Evolutionary conservation across 2,113 vertebrate genomes (phyloP), one percentile per base, ranked within the genome.

Genomic region (Columba livia): DNA sequence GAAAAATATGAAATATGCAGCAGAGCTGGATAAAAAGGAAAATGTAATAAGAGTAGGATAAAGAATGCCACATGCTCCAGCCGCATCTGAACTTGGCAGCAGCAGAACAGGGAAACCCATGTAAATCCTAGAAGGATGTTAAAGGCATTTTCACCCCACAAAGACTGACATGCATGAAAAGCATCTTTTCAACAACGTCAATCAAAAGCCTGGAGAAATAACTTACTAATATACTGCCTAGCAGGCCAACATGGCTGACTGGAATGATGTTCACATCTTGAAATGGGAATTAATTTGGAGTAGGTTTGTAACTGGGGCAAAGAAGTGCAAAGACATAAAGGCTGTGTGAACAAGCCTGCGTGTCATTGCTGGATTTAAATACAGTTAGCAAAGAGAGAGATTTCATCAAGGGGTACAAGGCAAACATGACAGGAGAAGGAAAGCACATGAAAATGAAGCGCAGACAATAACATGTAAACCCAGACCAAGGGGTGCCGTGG

Each of bases 101-200:
- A 72, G 93, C 77, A 67, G 86, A n/a, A 48, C 93, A 96, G 95
- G 95, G 94, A 96, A 97, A 94, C 89, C 94, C 89, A 93, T 84
- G 91, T 92, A 97, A 96, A 96, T 94, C 94, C 96, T 96, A 71
- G 93, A 64, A 90, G 80, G 91, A 89, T 93, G 89, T 89, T 97
- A 95, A 96, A 97, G 90, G 91, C 95, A 95, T 97, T 97, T 94
- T 90, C 94, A 92, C 93, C 89, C 92, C 91, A 69, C 91, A 90
- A 81, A 94, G 93, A 65, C 73, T 92, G 93, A 94, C 91, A 86
- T 0, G 21, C 86, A 84, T 67, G 91, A 95, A 67, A 93, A 95
- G 77, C 44, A 31, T 89, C 91, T 95, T 97, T 96, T 97, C 94
- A 95, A 87, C 89, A 67, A 78, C 89, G 89, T 93, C 96, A 94